Percentiles rank a stretch among this genome's conserved stretches.
Evolutionary conservation across 2,113 vertebrate species (phyloP).

Genomic region (Thinocorus orbignyianus): DNA sequence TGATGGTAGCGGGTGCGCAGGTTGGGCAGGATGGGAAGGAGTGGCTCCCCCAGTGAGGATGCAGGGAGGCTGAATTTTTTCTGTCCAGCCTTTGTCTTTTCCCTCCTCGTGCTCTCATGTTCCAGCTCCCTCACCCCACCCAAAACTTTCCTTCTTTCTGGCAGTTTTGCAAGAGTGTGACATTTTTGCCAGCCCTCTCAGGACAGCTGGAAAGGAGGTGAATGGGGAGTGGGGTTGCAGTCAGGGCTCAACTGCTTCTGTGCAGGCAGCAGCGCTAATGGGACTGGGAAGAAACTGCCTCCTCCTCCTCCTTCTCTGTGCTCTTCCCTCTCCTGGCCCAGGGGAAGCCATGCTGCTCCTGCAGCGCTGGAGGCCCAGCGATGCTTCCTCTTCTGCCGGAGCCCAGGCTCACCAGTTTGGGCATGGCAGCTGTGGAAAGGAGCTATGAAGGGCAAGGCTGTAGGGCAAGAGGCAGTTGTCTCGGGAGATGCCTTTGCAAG

Average conservation of each 20-base stretch:
- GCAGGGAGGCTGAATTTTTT: neutral
- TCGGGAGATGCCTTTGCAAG: conserved; percentile 45
- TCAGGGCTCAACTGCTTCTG: neutral
- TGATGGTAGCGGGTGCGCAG: neutral
- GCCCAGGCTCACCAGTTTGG: neutral
- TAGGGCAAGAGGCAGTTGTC: neutral
- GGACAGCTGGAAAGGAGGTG: neutral
- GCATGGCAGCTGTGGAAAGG: neutral
- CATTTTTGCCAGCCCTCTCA: neutral
- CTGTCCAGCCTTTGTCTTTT: neutral
- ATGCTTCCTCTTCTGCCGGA: neutral
- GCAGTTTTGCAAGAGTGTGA: neutral
- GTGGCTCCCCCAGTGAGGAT: neutral
- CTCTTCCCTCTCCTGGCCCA: neutral
- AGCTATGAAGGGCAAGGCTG: conserved; percentile 1
- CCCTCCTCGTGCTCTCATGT: neutral
- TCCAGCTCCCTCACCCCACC: neutral
- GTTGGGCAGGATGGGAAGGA: neutral
- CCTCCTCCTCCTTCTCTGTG: neutral
- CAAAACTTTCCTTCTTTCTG: neutral
- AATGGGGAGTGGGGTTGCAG: neutral
- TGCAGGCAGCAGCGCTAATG: neutral
- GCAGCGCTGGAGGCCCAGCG: accelerated
- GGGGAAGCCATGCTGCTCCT: neutral
- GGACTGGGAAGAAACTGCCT: neutral